phyloP scores from a whole-genome alignment of 2,113 vertebrate species.

The Aythya baeri region DNA sequence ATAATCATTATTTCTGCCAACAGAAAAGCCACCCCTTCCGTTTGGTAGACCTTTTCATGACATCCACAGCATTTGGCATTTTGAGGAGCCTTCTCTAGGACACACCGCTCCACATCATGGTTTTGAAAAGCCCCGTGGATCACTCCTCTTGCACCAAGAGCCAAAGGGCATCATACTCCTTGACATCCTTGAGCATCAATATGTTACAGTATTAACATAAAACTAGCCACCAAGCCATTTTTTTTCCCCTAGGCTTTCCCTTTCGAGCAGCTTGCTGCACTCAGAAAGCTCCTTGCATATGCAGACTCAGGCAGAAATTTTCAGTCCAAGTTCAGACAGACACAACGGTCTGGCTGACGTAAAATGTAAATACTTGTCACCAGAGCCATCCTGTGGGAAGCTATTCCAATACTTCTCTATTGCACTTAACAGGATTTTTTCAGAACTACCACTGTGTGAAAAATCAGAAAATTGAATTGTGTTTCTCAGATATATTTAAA shows the following conservation, averaged over 20 bases:
- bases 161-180: neutral
- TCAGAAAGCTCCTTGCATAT: neutral
- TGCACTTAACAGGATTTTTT: neutral
- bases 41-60: neutral
- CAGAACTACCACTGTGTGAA: neutral
- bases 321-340: neutral
- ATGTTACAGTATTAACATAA: neutral
- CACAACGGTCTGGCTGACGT: neutral
- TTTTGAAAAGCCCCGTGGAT: neutral
- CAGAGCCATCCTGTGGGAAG: neutral
- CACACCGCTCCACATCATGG: rapidly evolving
- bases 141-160: neutral
- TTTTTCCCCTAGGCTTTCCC: neutral
- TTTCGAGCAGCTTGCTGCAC: neutral
- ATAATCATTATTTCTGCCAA: neutral
- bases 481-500: neutral
- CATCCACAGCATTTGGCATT: neutral
- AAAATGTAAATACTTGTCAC: neutral
- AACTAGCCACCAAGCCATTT: neutral
- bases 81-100: neutral
- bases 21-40: neutral
- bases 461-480: neutral
- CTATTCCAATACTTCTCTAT: neutral
- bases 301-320: neutral
- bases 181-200: neutral